These are phyloP conservation scores for Nothobranchius furzeri DNA, from an alignment of 2,113 vertebrate genomes.

Conservation along the genomic window DNA sequence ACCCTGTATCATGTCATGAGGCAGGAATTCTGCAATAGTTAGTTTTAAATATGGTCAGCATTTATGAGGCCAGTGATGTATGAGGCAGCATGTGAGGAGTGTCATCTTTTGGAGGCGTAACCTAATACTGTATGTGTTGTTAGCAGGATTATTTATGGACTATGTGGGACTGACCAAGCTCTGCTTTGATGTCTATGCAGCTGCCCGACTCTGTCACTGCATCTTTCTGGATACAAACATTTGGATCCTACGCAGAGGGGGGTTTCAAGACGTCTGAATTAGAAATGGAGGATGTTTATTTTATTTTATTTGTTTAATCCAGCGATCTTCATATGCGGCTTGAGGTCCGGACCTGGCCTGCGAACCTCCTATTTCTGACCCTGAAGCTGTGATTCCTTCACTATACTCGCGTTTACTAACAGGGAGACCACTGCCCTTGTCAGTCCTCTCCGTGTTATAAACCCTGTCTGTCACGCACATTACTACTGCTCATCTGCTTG, in stretches of 20 bases:
- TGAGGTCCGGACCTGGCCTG: too few species aligned
- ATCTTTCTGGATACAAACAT: constrained; percentile 7
- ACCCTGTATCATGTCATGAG: constrained; percentile 13
- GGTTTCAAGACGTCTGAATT: background rate
- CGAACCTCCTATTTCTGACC: too few species aligned
- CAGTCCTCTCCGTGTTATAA: too few species aligned
- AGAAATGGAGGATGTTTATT: too few species aligned
- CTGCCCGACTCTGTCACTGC: constrained; percentile 48
- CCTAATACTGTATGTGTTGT: constrained; percentile 46
- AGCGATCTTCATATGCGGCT: too few species aligned
- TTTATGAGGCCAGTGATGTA: constrained; percentile 11
- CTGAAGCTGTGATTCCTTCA: too few species aligned
- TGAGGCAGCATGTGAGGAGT: constrained; percentile 10
- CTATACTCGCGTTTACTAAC: too few species aligned
- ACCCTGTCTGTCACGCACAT: too few species aligned
- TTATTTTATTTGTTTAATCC: too few species aligned
- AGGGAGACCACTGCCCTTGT: too few species aligned
- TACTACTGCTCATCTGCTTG: too few species aligned
- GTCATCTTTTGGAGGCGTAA: constrained; percentile 33
- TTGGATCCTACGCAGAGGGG: background rate
- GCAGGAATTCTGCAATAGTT: constrained; percentile 3
- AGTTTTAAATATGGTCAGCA: constrained; percentile 15
- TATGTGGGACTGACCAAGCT: constrained; percentile 15
- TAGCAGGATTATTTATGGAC: constrained; percentile 58
- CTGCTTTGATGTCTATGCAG: constrained; percentile 49